Evolutionary conservation across 2,888 invertebrate species (phyloP), one percentile per base, ranked within the genome.

Genomic region (Spisula solida): DNA sequence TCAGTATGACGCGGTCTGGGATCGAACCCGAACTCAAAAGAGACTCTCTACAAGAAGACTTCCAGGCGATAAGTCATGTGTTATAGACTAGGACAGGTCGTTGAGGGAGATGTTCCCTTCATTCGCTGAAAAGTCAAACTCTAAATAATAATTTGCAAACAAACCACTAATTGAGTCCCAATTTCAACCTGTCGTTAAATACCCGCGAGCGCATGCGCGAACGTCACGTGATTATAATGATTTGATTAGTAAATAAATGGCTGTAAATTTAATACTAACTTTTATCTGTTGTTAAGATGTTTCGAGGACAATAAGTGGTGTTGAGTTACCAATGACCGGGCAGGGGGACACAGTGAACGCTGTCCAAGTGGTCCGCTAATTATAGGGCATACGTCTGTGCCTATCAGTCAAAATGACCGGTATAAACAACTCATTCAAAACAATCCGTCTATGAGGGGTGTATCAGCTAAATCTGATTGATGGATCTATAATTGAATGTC

Each of bases 181-280:
- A 41, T 2, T 41, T 41, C 2, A 41, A 41, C 41, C 41, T 41
- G 41, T 5, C 2, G 5, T n/a, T 25, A 6, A 66, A n/a, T 66
- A 66, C 25, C 41, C 41, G 25, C 25, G n/a, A 25, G 25, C 10
- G 60, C 25, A 66, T 66, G 60, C 10, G 60, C 25, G 6, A 41
- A 41, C 4, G 60, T 66, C 60, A 66, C 60, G 60, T 66, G 60
- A 25, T 25, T 25, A 31, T 5, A 34, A 75, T 34, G 14, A 14
- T 31, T 31, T 75, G 75, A 34, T 75, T 75, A 75, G 75, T 75
- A 31, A 75, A 75, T 75, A 25, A 18, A 31, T 75, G 34, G 75
- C 2, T 75, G 31, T 75, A 75, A n/a, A 75, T 12, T 75, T 31
- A 16, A 25, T 75, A 6, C 75, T 66, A 75, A 34, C 31, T 75